phyloP scores from a whole-genome alignment of 2,113 vertebrate genomes.

The Mastomys coucha region DNA sequence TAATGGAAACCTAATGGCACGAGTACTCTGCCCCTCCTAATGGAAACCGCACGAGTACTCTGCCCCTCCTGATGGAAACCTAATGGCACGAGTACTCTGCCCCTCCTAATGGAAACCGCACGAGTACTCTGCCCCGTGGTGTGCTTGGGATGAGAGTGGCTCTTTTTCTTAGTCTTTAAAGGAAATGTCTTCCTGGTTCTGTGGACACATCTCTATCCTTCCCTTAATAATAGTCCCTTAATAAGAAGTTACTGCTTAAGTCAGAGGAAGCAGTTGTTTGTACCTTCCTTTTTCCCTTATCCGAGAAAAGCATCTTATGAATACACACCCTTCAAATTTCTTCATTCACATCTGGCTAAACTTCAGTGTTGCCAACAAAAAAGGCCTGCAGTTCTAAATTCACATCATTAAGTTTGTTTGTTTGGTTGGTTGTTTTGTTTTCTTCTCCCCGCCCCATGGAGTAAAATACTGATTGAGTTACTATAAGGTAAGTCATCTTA shows the following conservation, averaged over 20 bases:
- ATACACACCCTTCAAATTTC: conserved; percentile 1
- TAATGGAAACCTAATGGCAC: conserved; percentile 26
- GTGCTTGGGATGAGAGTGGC: not conserved
- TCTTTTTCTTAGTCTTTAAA: conserved; percentile 4
- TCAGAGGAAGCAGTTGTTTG: conserved; percentile 6
- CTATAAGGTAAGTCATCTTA: conserved; percentile 27
- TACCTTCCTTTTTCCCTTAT: conserved; percentile 30
- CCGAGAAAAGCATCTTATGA: conserved; percentile 45
- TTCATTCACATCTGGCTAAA: not conserved
- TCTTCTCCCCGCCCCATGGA: not conserved
- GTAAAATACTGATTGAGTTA: not conserved
- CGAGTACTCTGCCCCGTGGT: not conserved
- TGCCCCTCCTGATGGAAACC: conserved; percentile 19
- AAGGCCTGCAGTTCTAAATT: conserved; percentile 23
- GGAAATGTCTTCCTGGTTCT: not conserved
- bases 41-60: conserved; percentile 28
- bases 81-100: conserved; percentile 9
- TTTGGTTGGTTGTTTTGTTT: not conserved
- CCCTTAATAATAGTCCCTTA: conserved; percentile 33
- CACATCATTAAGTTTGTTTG: not conserved
- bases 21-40: conserved; percentile 12
- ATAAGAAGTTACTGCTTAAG: not conserved
- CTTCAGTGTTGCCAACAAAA: not conserved
- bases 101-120: conserved; percentile 15
- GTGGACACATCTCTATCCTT: not conserved